A percentile compares a stretch with the other conserved stretches of the same genome.
Evolutionary conservation across 2,888 invertebrate species (phyloP).

Genomic region (Drosophila picticornis): DNA sequence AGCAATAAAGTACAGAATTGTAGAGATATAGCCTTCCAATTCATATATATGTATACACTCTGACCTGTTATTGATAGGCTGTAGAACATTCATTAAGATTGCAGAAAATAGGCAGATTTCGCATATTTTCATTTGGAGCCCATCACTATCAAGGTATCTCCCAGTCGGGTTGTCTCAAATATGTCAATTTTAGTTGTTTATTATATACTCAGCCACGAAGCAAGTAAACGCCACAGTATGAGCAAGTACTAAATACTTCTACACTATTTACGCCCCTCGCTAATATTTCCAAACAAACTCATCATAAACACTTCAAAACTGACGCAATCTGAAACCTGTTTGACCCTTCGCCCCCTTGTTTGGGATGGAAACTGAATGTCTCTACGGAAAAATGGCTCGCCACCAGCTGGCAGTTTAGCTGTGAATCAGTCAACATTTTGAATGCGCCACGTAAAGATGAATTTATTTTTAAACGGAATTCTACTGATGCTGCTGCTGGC

Average conservation of each 20-base stretch:
- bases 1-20: neutral
- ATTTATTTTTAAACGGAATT: slow-evolving; percentile 36
- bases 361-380: neutral
- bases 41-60: neutral
- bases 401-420: slow-evolving; percentile 5
- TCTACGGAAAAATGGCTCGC: neutral
- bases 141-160: neutral
- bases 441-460: slow-evolving; percentile 38
- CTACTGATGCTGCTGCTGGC: slow-evolving; percentile 11
- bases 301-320: neutral
- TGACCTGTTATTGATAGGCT: neutral
- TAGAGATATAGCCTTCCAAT: neutral
- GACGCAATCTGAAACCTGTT: slow-evolving; percentile 24
- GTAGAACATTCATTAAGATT: no score
- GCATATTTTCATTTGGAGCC: no score
- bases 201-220: neutral
- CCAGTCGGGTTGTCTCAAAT: neutral
- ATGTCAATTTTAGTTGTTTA: neutral
- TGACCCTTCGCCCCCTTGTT: slow-evolving; percentile 12
- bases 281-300: neutral
- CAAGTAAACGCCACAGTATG: neutral
- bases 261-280: neutral
- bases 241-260: neutral
- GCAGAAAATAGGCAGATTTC: no score
- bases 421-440: slow-evolving; percentile 32